phyloP scores from a whole-genome alignment of 2,888 invertebrate species.

The Harpalus rubripes region DNA sequence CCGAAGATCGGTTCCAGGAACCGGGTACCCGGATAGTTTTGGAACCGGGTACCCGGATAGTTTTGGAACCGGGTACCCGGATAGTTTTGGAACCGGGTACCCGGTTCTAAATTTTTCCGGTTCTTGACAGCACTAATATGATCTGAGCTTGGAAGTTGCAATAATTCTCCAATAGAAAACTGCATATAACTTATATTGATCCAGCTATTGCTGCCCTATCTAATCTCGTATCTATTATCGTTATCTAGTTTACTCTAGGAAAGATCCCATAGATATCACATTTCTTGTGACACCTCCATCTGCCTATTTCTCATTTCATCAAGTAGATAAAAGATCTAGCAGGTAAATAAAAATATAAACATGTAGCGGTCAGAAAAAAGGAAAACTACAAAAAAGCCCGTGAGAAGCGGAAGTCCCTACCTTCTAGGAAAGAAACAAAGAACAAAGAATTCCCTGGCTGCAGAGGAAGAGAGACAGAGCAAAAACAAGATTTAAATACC shows the following conservation, averaged over 20 bases:
- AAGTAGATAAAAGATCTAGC: conserved; percentile 38
- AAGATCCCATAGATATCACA: conserved; percentile 23
- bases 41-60: too few species aligned
- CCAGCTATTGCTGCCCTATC: not conserved
- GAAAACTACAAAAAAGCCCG: conserved; percentile 32
- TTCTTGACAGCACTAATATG: too few species aligned
- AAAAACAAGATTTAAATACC: conserved; percentile 50
- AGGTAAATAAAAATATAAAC: conserved; percentile 51
- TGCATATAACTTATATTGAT: not conserved
- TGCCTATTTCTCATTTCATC: conserved; percentile 21
- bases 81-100: too few species aligned
- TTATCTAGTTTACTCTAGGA: not conserved
- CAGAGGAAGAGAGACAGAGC: conserved; percentile 43
- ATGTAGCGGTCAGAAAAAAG: conserved; percentile 38
- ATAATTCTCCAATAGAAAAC: too few species aligned
- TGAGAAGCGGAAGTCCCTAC: conserved; percentile 51
- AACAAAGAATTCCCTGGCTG: conserved; percentile 28
- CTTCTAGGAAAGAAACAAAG: conserved; percentile 38
- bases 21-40: too few species aligned
- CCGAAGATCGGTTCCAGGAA: too few species aligned
- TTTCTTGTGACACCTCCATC: conserved; percentile 19
- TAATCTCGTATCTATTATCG: not conserved
- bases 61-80: too few species aligned
- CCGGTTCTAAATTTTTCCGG: too few species aligned
- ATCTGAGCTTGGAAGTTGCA: too few species aligned